Evolutionary conservation across 1,140 invertebrate species (phyloP).

Genomic region (Temnothorax curvispinosus): DNA sequence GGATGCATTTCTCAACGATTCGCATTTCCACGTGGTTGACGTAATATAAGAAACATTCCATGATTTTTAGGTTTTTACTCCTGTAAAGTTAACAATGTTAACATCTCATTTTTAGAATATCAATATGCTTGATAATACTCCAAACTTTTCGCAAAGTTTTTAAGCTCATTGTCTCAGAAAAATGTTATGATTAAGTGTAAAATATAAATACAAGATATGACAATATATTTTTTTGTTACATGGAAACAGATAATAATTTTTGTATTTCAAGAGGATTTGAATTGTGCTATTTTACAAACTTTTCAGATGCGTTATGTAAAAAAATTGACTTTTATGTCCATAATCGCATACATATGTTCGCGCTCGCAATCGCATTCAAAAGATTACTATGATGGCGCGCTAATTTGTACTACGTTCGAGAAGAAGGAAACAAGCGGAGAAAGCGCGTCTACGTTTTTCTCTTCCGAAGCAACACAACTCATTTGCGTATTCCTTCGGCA

Average conservation of each 20-base stretch:
- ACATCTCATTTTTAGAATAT: not conserved
- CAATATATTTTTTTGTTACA: not conserved
- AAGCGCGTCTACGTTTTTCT: not conserved
- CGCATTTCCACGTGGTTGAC: not conserved
- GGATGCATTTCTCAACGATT: not conserved
- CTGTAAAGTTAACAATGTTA: not conserved
- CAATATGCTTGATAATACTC: not conserved
- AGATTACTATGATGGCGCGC: not conserved
- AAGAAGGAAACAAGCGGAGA: slow-evolving; percentile 19
- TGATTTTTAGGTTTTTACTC: not conserved
- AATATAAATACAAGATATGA: not conserved
- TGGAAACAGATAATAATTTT: not conserved
- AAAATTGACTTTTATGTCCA: no score
- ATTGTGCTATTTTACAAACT: not conserved
- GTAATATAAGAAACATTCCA: not conserved
- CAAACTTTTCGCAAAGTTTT: not conserved
- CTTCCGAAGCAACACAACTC: slow-evolving; percentile 18
- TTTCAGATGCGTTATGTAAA: no score
- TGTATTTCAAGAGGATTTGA: not conserved
- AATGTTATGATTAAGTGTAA: not conserved
- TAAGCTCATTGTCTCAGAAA: not conserved
- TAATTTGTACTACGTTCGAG: slow-evolving; percentile 10
- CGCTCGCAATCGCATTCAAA: not conserved
- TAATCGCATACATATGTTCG: no score
- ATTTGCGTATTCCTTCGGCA: slow-evolving; percentile 31